Evolutionary conservation across 2,113 vertebrate genomes (phyloP).

Genomic region (Camelus dromedarius): DNA sequence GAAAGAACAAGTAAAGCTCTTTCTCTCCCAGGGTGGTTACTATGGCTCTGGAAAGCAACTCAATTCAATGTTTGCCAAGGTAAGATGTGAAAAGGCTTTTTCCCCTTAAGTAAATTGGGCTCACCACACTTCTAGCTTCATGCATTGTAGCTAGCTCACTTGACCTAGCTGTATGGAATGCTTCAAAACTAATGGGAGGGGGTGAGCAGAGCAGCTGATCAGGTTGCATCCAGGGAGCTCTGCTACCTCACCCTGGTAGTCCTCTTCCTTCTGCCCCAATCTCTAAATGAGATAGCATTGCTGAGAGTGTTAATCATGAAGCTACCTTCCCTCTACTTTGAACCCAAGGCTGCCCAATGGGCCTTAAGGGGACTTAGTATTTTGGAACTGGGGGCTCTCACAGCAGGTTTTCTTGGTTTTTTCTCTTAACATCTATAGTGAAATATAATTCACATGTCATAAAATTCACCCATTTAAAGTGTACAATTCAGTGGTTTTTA

Average conservation of each 20-base stretch:
- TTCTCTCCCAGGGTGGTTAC: slow-evolving; percentile 98
- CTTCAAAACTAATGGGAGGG: slow-evolving; percentile 21
- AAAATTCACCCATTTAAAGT: slow-evolving; percentile 34
- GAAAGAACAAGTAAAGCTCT: slow-evolving; percentile 98
- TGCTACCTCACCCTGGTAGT: not conserved
- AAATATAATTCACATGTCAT: not conserved
- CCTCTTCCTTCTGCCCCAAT: not conserved
- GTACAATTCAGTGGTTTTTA: slow-evolving; percentile 11
- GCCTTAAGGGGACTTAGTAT: not conserved
- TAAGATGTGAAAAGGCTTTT: slow-evolving; percentile 81
- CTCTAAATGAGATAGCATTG: slow-evolving; percentile 85
- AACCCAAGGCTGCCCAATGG: not conserved
- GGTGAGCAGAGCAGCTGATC: slow-evolving; percentile 5
- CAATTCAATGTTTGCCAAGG: slow-evolving; percentile 99
- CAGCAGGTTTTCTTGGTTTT: not conserved
- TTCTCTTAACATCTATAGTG: not conserved
- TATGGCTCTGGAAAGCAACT: slow-evolving; percentile 99
- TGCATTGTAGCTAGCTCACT: not conserved
- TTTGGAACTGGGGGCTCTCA: slow-evolving; percentile 25
- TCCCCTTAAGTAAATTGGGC: not conserved
- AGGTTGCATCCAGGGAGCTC: not conserved
- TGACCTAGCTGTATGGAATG: not conserved
- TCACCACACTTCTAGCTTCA: slow-evolving; percentile 26
- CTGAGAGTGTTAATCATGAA: not conserved
- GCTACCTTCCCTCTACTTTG: slow-evolving; percentile 33